A percentile compares a stretch with the other conserved stretches of the same genome.
Evolutionary conservation across 2,797 vertebrate species (phyloP).

Genomic region (Lepus townsendii): DNA sequence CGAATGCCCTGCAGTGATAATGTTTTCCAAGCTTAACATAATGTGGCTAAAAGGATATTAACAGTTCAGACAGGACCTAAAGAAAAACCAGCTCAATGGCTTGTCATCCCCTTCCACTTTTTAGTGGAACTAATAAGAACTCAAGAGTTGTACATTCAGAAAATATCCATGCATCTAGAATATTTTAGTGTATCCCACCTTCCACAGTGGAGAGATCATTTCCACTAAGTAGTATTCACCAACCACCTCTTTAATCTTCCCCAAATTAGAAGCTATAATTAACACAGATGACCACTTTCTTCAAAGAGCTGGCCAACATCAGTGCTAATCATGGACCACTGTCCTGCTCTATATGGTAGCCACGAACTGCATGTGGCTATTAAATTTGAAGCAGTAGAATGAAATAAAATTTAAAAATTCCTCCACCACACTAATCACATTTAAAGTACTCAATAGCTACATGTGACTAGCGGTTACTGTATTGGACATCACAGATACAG

Average conservation of each 20-base stretch:
- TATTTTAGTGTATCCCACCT: constrained; percentile 19
- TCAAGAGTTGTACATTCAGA: constrained; percentile 42
- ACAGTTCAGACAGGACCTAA: constrained; percentile 50
- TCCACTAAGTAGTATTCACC: not conserved
- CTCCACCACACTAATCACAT: constrained; percentile 27
- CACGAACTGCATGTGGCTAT: not conserved
- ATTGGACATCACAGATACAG: not conserved
- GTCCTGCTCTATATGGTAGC: not conserved
- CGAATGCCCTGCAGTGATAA: constrained; percentile 7
- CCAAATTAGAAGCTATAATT: constrained; percentile 41
- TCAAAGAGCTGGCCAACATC: not conserved
- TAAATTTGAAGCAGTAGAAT: constrained; percentile 41
- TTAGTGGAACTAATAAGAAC: constrained; percentile 67
- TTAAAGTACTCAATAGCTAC: not conserved
- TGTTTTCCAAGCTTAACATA: constrained; percentile 45
- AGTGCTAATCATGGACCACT: constrained; percentile 33
- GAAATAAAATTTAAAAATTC: not conserved
- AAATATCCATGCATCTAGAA: constrained; percentile 39
- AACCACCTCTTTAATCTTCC: constrained; percentile 36
- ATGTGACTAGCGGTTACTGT: not conserved
- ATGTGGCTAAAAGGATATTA: constrained; percentile 45
- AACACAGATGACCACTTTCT: constrained; percentile 5
- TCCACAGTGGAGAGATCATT: constrained; percentile 22
- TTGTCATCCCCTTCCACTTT: not conserved
- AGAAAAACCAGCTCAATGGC: constrained; percentile 52